phyloP scores from a whole-genome alignment of 2,888 invertebrate genomes.

The Nycteola revayana region DNA sequence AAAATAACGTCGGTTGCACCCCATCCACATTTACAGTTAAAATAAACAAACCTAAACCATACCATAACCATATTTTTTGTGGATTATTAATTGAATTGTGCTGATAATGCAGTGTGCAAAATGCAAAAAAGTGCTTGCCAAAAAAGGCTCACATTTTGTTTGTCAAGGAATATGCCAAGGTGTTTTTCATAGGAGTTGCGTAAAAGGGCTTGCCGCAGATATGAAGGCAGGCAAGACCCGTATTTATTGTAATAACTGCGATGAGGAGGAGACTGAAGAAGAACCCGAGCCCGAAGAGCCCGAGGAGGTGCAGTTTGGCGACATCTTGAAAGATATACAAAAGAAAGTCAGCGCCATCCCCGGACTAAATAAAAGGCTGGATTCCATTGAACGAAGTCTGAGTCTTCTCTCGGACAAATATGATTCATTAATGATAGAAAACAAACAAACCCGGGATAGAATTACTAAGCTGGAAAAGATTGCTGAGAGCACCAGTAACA shows the following conservation, averaged over 20 bases:
- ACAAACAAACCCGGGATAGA: slow-evolving; percentile 2
- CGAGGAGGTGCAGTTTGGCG: not conserved
- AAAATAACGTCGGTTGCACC: too few relatives aligned
- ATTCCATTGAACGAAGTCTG: slow-evolving; percentile 1
- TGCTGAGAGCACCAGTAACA: not conserved
- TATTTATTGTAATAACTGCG: slow-evolving; percentile 10
- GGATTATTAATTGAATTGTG: too few relatives aligned
- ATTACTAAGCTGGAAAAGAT: slow-evolving; percentile 3
- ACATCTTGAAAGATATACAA: slow-evolving; percentile 8
- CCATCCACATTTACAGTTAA: too few relatives aligned
- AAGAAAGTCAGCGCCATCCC: slow-evolving; percentile 3
- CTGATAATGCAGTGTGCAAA: slow-evolving; percentile 8
- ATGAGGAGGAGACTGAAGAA: not conserved
- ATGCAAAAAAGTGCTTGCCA: slow-evolving; percentile 4
- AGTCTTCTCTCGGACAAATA: slow-evolving; percentile 4
- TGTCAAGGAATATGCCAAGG: slow-evolving; percentile 10
- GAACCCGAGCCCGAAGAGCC: slow-evolving; percentile 1
- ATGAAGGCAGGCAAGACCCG: slow-evolving; percentile 7
- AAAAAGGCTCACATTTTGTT: slow-evolving; percentile 5
- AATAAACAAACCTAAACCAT: too few relatives aligned
- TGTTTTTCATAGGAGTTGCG: slow-evolving; percentile 8
- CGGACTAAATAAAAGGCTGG: slow-evolving; percentile 1
- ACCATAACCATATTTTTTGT: too few relatives aligned
- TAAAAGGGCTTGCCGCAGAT: slow-evolving; percentile 9
- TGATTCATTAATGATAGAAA: slow-evolving; percentile 1